phyloP scores from a whole-genome alignment of 1,140 invertebrate species.

The Bombus waltoni region DNA sequence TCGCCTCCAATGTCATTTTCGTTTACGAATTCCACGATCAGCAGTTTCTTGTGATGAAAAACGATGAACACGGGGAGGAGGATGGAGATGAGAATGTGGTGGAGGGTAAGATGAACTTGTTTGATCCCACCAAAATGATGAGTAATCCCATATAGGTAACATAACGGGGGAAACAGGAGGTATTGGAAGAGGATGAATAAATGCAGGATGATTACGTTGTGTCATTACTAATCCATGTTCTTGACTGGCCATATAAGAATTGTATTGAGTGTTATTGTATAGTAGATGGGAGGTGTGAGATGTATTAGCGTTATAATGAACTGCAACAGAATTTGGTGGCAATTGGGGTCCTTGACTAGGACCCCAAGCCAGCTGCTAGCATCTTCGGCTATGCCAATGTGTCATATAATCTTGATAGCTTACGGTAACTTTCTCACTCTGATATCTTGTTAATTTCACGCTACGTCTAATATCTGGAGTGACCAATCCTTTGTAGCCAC shows the following conservation, averaged over 20 bases:
- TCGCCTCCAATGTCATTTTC: conserved; percentile 78
- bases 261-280: conserved; percentile 66
- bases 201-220: conserved; percentile 67
- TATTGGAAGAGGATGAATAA: conserved; percentile 73
- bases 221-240: conserved; percentile 67
- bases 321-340: conserved; percentile 60
- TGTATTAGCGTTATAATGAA: conserved; percentile 68
- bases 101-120: conserved; percentile 62
- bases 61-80: conserved; percentile 52
- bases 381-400: conserved; percentile 84
- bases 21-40: conserved; percentile 72
- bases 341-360: conserved; percentile 68
- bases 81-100: conserved; percentile 56
- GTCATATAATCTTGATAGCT: conserved; percentile 92
- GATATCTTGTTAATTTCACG: conserved; percentile 97
- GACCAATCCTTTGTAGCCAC: conserved; percentile 96
- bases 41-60: conserved; percentile 61
- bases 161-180: conserved; percentile 69
- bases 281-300: conserved; percentile 66
- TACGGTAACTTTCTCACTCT: conserved; percentile 93
- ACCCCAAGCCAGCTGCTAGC: conserved; percentile 84
- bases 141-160: conserved; percentile 66
- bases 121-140: conserved; percentile 74
- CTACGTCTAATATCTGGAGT: conserved; percentile 93
- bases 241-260: conserved; percentile 68